Evolutionary conservation across 1,140 invertebrate genomes (phyloP).

Genomic region (Sitobion miscanthi): DNA sequence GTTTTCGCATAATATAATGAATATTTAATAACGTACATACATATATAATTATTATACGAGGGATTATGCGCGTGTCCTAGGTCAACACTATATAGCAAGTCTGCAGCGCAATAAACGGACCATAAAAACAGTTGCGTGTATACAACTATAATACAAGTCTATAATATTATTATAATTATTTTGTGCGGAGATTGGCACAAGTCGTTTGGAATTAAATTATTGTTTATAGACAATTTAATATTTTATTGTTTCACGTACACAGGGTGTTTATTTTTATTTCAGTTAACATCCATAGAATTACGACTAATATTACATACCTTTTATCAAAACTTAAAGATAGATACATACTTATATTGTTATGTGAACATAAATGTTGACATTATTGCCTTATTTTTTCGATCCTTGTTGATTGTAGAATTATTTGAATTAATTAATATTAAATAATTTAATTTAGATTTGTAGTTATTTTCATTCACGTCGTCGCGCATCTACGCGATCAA

Average conservation of each 20-base stretch:
- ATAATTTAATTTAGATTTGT: too few species aligned
- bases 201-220: background rate
- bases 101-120: background rate
- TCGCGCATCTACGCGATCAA: too few species aligned
- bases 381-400: background rate
- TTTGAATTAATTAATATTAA: too few species aligned
- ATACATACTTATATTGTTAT: background rate
- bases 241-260: background rate
- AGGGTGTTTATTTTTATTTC: background rate
- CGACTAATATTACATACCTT: background rate
- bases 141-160: background rate
- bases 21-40: background rate
- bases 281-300: background rate
- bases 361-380: background rate
- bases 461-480: too few species aligned
- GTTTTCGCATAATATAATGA: slow-evolving; percentile 8
- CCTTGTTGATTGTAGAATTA: background rate
- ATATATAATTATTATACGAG: background rate
- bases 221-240: background rate
- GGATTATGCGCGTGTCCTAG: background rate
- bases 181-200: background rate
- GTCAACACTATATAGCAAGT: background rate
- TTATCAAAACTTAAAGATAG: too few species aligned
- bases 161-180: background rate
- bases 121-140: background rate